Conservation (phyloP, 2,888 invertebrate genomes). For the Subacronicta megacephala region DNA sequence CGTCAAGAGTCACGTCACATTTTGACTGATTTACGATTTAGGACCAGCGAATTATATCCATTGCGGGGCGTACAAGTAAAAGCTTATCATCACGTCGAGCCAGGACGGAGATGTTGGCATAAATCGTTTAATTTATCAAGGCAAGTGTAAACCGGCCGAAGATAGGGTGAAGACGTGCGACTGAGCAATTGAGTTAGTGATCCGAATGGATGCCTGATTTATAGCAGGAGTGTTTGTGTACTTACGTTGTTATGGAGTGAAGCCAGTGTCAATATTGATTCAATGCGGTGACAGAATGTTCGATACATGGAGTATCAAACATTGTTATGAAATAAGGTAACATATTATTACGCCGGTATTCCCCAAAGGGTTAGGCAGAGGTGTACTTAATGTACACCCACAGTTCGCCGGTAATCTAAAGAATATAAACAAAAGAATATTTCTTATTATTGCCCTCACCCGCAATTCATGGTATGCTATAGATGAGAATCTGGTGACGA, state of each 20-base stretch:
- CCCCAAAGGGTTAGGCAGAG: no score
- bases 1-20: constrained; percentile 20
- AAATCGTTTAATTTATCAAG: constrained; percentile 48
- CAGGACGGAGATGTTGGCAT: constrained; percentile 29
- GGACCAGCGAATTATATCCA: constrained; percentile 19
- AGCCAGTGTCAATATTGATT: neutral
- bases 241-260: constrained; percentile 3
- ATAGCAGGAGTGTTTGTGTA: constrained; percentile 15
- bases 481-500: no score
- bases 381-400: no score
- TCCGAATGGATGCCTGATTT: constrained; percentile 39
- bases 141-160: constrained; percentile 44
- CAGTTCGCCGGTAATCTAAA: no score
- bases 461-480: no score
- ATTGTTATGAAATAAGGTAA: no score
- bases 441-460: no score
- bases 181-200: constrained; percentile 45
- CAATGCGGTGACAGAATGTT: no score
- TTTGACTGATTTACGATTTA: constrained; percentile 42
- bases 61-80: constrained; percentile 31
- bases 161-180: constrained; percentile 38
- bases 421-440: no score
- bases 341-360: no score
- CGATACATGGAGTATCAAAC: no score
- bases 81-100: constrained; percentile 30